A percentile compares a stretch with the other conserved stretches of the same genome.
Conservation (phyloP, 2,888 invertebrate genomes). For the Agrotis exclamationis region DNA sequence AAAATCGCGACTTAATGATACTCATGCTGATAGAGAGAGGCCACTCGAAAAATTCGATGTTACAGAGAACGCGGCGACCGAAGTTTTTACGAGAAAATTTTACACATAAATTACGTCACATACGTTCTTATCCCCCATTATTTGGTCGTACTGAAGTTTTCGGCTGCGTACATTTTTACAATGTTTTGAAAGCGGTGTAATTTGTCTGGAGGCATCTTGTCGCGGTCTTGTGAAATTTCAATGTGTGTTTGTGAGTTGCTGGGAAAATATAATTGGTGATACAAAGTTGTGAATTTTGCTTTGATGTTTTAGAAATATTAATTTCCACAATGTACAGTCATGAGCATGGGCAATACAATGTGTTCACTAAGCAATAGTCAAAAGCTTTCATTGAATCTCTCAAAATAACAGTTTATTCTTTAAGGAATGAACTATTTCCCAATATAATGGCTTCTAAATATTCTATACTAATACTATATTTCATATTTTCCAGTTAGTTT, state of each 20-base stretch:
- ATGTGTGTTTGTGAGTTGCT: slow-evolving; percentile 21
- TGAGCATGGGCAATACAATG: no score
- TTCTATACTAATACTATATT: no score
- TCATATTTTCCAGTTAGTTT: no score
- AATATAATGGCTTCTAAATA: no score
- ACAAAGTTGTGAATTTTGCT: slow-evolving; percentile 10
- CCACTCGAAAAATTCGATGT: slow-evolving; percentile 76
- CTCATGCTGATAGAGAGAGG: slow-evolving; percentile 74
- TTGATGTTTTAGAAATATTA: slow-evolving; percentile 2
- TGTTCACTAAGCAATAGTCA: no score
- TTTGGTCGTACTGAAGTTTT: slow-evolving; percentile 83
- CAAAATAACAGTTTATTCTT: no score
- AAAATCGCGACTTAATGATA: slow-evolving; percentile 81
- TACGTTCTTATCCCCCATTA: slow-evolving; percentile 85
- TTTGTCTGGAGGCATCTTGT: slow-evolving; percentile 75
- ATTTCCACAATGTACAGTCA: not conserved
- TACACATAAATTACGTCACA: slow-evolving; percentile 83
- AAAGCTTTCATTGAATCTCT: no score
- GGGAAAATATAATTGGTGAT: slow-evolving; percentile 21
- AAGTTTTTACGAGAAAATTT: slow-evolving; percentile 86
- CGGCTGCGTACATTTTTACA: slow-evolving; percentile 82
- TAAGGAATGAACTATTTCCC: no score
- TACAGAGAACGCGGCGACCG: slow-evolving; percentile 75
- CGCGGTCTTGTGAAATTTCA: slow-evolving; percentile 58
- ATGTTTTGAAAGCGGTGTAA: slow-evolving; percentile 79